Conservation (phyloP, 2,797 vertebrate genomes). For the Periparus ater region DNA sequence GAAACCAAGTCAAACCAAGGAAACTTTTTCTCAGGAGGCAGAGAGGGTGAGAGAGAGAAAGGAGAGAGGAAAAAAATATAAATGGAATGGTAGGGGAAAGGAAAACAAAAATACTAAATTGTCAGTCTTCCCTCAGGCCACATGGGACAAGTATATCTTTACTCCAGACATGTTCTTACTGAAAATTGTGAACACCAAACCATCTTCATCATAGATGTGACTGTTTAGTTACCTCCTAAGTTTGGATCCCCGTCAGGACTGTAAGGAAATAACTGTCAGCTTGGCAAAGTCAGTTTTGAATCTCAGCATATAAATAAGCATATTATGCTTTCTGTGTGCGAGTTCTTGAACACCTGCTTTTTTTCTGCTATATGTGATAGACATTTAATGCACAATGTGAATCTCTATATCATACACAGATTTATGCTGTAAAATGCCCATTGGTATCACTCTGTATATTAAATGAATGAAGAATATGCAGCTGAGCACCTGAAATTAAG, state of each 20-base stretch:
- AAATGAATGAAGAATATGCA: not conserved
- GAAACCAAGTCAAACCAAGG: no score
- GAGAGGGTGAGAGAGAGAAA: not conserved
- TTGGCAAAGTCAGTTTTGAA: not conserved
- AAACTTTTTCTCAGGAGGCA: not conserved
- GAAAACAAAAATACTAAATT: not conserved
- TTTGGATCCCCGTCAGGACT: not conserved
- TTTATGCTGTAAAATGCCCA: not conserved
- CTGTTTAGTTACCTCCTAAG: not conserved
- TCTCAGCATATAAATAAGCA: not conserved
- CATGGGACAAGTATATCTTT: not conserved
- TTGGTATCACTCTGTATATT: not conserved
- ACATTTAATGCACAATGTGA: not conserved
- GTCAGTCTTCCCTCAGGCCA: not conserved
- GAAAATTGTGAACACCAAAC: not conserved
- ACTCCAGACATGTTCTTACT: not conserved
- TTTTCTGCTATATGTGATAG: not conserved
- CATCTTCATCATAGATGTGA: not conserved
- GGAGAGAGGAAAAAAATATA: not conserved
- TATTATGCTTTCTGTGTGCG: not conserved
- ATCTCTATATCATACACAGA: not conserved
- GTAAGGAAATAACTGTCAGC: not conserved
- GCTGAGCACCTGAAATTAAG: not conserved
- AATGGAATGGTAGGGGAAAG: not conserved
- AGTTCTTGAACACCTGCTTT: not conserved